phyloP scores from a whole-genome alignment of 2,888 invertebrate species.

The Nomada ferruginata region DNA sequence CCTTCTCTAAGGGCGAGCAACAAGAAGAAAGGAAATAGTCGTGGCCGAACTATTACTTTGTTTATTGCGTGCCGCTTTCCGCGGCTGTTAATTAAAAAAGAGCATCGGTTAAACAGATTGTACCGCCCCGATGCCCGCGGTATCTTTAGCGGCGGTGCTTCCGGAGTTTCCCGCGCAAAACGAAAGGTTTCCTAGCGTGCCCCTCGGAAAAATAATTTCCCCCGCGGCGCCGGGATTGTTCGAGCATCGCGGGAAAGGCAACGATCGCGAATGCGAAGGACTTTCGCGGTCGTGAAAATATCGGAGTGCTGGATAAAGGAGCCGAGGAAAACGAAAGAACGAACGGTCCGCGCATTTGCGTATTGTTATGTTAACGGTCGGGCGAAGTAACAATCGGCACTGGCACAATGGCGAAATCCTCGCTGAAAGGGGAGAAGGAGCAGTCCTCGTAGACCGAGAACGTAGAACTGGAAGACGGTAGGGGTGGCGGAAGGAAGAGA shows the following conservation, averaged over 20 bases:
- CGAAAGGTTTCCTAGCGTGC: background rate
- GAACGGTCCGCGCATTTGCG: constrained; percentile 67
- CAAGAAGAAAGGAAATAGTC: constrained; percentile 22
- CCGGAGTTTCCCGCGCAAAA: background rate
- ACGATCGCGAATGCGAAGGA: constrained; percentile 3
- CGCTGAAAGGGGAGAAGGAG: constrained; percentile 55
- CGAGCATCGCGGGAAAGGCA: background rate
- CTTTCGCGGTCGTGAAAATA: constrained; percentile 9
- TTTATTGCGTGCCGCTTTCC: constrained; percentile 46
- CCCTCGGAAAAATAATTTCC: background rate
- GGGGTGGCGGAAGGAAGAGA: constrained; percentile 36
- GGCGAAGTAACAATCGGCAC: constrained; percentile 81
- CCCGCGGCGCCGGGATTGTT: background rate
- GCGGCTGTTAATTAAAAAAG: constrained; percentile 45
- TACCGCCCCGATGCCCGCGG: background rate
- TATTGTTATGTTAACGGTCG: constrained; percentile 83
- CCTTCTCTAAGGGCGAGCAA: constrained; percentile 23
- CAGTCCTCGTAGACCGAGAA: constrained; percentile 51
- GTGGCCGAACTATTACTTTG: constrained; percentile 41
- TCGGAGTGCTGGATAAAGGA: background rate
- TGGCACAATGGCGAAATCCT: constrained; percentile 79
- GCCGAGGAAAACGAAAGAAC: constrained; percentile 5
- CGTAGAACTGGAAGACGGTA: constrained; percentile 46
- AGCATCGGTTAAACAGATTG: constrained; percentile 14
- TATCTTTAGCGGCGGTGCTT: background rate